These are phyloP conservation scores for Nephila pilipes DNA, from an alignment of 1,140 invertebrate species.

Conservation along the genomic window DNA sequence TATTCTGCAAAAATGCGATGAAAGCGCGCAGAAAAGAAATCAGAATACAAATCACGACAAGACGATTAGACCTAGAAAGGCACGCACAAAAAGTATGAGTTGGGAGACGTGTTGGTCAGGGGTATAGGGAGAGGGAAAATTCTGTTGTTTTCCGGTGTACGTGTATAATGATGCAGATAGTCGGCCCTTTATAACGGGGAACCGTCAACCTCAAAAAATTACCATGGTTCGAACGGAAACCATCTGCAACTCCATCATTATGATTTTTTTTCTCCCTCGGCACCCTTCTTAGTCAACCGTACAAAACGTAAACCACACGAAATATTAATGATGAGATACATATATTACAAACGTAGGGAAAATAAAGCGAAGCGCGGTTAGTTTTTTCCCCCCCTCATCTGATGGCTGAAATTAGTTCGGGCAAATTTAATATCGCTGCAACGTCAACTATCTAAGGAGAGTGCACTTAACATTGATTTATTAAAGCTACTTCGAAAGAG, in stretches of 20 bases:
- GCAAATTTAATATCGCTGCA: constrained; percentile 22
- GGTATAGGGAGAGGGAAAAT: constrained; percentile 2
- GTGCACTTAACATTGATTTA: constrained; percentile 30
- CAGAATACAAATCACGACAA: constrained; percentile 28
- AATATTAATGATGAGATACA: constrained; percentile 31
- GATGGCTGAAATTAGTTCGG: not conserved
- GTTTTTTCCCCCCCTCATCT: not conserved
- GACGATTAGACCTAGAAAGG: not conserved
- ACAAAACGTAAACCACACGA: constrained; percentile 19
- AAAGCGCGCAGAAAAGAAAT: not conserved
- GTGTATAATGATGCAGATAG: constrained; percentile 47
- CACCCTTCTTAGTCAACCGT: constrained; percentile 1
- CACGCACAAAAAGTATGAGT: not conserved
- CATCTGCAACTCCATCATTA: constrained; percentile 44
- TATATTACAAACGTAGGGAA: not conserved
- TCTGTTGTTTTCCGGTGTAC: constrained; percentile 50
- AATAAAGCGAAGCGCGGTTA: constrained; percentile 2
- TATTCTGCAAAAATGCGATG: constrained; percentile 3
- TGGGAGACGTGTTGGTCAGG: not conserved
- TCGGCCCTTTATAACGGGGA: not conserved
- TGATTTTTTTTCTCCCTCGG: not conserved
- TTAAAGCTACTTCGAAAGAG: not conserved
- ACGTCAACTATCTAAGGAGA: constrained; percentile 4
- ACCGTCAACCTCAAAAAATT: constrained; percentile 35
- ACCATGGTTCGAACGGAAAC: constrained; percentile 14